These are phyloP conservation scores for Epistrophe grossulariae DNA, from an alignment of 2,888 invertebrate species.

Conservation along the genomic window DNA sequence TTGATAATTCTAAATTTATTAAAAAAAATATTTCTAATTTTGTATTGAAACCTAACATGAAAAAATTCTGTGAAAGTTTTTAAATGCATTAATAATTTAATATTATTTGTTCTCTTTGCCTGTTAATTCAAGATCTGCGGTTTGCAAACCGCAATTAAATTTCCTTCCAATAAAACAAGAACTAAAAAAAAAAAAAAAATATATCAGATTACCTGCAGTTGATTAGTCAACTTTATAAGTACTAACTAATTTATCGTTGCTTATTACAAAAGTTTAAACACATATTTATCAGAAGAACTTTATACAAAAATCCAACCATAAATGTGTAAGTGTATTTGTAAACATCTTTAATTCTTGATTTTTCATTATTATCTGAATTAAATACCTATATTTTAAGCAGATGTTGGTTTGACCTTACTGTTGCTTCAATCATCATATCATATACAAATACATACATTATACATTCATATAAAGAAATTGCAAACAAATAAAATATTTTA, in stretches of 20 bases:
- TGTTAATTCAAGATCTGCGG: slow-evolving; percentile 2
- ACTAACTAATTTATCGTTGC: neutral
- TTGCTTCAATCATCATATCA: neutral
- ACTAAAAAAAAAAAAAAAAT: neutral
- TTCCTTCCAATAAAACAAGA: neutral
- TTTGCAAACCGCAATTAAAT: neutral
- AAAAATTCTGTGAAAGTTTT: neutral
- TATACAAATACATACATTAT: neutral
- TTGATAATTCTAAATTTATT: too few relatives aligned
- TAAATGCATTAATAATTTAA: neutral
- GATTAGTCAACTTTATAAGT: neutral
- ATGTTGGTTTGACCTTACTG: neutral
- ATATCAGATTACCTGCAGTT: slow-evolving; percentile 9
- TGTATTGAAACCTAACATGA: too few relatives aligned
- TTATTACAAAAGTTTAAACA: neutral
- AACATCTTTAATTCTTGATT: too few relatives aligned
- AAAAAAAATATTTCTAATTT: too few relatives aligned
- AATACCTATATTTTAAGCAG: neutral
- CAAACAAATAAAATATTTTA: neutral
- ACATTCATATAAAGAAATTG: neutral
- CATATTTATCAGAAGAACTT: neutral
- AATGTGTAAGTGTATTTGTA: too few relatives aligned
- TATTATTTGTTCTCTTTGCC: neutral
- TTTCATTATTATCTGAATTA: too few relatives aligned
- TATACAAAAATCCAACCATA: neutral